A percentile compares a stretch with the other conserved stretches of the same genome.
phyloP scores from a whole-genome alignment of 2,797 vertebrate genomes.

The Malacoctenus gilli region DNA sequence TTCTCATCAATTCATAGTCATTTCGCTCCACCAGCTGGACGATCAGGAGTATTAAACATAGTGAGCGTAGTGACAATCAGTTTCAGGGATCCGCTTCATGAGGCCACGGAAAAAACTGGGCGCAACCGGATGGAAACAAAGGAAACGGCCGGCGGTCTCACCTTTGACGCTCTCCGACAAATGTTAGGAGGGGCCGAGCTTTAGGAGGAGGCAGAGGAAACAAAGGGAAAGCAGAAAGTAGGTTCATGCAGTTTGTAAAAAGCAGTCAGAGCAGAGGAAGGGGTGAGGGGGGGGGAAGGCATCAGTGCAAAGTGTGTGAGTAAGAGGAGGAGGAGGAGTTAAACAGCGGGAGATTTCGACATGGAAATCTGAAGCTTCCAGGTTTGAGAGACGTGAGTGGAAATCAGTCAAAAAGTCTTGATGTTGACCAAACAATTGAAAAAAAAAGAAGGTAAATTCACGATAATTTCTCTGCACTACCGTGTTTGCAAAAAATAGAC shows the following conservation, averaged over 20 bases:
- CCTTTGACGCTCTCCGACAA: constrained; percentile 79
- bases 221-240: constrained; percentile 66
- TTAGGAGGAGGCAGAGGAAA: constrained; percentile 71
- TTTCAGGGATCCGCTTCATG: too few species aligned
- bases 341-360: constrained; percentile 18
- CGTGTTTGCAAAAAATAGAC: too few species aligned
- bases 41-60: background rate
- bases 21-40: background rate
- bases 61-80: too few species aligned
- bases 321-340: constrained; percentile 17
- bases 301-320: constrained; percentile 25
- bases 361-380: constrained; percentile 11
- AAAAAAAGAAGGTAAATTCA: too few species aligned
- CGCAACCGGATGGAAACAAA: constrained; percentile 24
- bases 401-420: constrained; percentile 18
- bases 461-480: too few species aligned
- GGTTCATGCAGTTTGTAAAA: constrained; percentile 64
- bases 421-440: too few species aligned
- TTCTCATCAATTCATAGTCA: too few species aligned
- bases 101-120: constrained; percentile 8
- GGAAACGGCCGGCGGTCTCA: constrained; percentile 73
- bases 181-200: constrained; percentile 81
- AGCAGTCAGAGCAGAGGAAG: constrained; percentile 15
- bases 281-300: constrained; percentile 12
- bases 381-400: constrained; percentile 19